These are phyloP conservation scores for Steatocranus sp. DNA, from an alignment of 2,797 vertebrate genomes.

Conservation along the genomic window DNA sequence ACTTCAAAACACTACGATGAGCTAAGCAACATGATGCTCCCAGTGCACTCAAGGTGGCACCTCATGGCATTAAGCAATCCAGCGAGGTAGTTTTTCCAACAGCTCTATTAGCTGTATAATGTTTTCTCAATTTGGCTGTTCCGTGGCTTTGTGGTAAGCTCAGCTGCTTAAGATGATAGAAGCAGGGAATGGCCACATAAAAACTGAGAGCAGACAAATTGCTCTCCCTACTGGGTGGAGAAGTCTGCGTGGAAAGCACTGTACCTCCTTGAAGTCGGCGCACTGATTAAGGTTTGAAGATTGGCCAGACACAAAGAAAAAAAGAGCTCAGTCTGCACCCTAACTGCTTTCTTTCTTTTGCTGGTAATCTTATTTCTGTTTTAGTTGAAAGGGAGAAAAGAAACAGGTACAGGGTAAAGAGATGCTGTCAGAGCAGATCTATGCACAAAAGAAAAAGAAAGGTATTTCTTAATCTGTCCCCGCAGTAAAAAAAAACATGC, in stretches of 20 bases:
- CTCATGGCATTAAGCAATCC: conserved; percentile 52
- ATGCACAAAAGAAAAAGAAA: not conserved
- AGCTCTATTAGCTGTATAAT: conserved; percentile 57
- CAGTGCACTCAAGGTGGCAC: conserved; percentile 25
- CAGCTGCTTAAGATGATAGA: conserved; percentile 49
- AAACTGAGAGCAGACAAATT: conserved; percentile 47
- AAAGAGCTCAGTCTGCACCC: conserved; percentile 2
- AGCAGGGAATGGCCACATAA: conserved; percentile 37
- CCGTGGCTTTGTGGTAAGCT: conserved; percentile 32
- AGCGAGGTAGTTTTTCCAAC: conserved; percentile 51
- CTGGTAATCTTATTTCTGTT: conserved; percentile 30
- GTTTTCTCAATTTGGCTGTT: conserved; percentile 55
- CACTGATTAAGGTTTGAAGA: conserved; percentile 69
- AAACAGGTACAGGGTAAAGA: conserved; percentile 28
- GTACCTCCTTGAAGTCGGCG: conserved; percentile 53
- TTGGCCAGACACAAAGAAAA: conserved; percentile 34
- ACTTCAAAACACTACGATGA: conserved; percentile 5
- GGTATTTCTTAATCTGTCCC: conserved; percentile 20
- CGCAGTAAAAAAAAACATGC: not conserved
- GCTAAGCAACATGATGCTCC: conserved; percentile 7
- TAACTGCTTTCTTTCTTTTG: not conserved
- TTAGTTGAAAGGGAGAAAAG: conserved; percentile 4
- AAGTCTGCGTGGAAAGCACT: conserved; percentile 20
- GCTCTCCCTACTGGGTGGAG: conserved; percentile 28
- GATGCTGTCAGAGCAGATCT: conserved; percentile 4